A percentile compares a stretch with the other conserved stretches of the same genome.
Evolutionary conservation across 2,797 vertebrate genomes (phyloP).

Genomic region (Ataeniobius toweri): DNA sequence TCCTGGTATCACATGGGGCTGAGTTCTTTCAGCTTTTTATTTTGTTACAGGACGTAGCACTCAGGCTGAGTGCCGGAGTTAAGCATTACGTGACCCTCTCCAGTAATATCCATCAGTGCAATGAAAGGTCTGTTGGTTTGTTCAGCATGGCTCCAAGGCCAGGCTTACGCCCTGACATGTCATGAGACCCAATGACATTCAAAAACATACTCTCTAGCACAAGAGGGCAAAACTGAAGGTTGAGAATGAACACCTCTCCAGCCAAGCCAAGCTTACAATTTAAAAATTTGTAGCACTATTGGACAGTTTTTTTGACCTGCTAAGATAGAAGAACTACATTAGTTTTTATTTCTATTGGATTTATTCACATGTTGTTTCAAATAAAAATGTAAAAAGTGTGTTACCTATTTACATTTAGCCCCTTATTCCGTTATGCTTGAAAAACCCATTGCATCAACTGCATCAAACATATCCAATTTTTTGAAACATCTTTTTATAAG

Average conservation of each 20-base stretch:
- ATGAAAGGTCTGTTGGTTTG: slow-evolving; percentile 67
- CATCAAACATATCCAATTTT: not conserved
- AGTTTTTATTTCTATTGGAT: not conserved
- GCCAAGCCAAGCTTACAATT: not conserved
- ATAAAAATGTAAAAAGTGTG: not conserved
- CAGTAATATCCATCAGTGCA: slow-evolving; percentile 70
- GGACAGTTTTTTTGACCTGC: not conserved
- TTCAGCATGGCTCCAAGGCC: slow-evolving; percentile 75
- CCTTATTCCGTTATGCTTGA: not conserved
- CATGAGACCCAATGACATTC: slow-evolving; percentile 67
- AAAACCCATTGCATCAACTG: not conserved
- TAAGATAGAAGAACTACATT: not conserved
- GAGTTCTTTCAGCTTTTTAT: slow-evolving; percentile 34
- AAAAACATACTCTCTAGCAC: slow-evolving; percentile 20
- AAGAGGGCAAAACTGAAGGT: slow-evolving; percentile 3
- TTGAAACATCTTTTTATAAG: not conserved
- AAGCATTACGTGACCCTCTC: slow-evolving; percentile 61
- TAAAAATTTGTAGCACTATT: not conserved
- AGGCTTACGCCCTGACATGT: slow-evolving; percentile 65
- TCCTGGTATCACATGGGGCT: slow-evolving; percentile 5
- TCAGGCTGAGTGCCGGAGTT: slow-evolving; percentile 40
- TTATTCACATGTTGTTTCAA: too few relatives aligned
- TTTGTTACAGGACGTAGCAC: slow-evolving; percentile 40
- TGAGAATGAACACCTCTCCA: not conserved
- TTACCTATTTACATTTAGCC: not conserved